Conservation (phyloP, 2,797 vertebrate genomes). For the Malurus splendens region DNA sequence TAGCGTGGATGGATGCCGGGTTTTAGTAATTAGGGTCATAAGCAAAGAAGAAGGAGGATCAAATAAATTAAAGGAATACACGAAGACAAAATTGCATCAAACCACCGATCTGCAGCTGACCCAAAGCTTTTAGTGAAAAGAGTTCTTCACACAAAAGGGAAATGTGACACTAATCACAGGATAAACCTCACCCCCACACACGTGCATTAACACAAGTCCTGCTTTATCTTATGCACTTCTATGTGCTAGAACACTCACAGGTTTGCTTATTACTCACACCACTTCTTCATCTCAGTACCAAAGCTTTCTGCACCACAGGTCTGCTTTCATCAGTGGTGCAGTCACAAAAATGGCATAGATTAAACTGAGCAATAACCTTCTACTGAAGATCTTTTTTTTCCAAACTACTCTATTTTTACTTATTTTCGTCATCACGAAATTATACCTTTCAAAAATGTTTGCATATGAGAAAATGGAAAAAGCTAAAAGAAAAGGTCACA, state of each 20-base stretch:
- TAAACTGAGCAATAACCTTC: neutral
- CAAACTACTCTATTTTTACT: neutral
- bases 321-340: neutral
- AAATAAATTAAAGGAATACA: slow-evolving; percentile 51
- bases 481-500: slow-evolving; percentile 51
- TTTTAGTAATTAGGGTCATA: slow-evolving; percentile 20
- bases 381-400: neutral
- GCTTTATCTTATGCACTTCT: neutral
- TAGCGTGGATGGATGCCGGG: neutral
- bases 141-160: slow-evolving; percentile 13
- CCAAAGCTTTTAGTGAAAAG: slow-evolving; percentile 25
- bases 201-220: neutral
- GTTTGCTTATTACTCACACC: neutral
- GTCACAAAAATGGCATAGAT: neutral
- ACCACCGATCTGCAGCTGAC: neutral
- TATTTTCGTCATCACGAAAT: slow-evolving; percentile 20
- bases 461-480: slow-evolving; percentile 51
- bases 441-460: slow-evolving; percentile 48
- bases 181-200: neutral
- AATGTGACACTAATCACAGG: neutral
- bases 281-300: neutral
- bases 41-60: slow-evolving; percentile 32
- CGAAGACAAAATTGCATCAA: slow-evolving; percentile 41
- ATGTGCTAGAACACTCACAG: neutral
- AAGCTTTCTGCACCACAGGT: neutral